Evolutionary conservation across 2,797 vertebrate species (phyloP).

Genomic region (Malacoctenus gilli): DNA sequence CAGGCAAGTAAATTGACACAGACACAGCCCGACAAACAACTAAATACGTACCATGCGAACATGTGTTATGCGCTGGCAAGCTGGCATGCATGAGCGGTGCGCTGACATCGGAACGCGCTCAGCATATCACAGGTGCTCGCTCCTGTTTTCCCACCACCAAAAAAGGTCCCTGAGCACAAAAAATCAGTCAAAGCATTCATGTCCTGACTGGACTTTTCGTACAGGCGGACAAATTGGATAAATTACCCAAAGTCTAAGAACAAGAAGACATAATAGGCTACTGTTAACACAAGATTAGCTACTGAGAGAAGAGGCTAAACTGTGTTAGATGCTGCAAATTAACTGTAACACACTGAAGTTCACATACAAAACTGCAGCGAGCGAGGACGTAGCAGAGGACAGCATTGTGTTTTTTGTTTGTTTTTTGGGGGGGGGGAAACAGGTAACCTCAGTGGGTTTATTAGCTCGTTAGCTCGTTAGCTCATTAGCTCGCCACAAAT

Average conservation of each 20-base stretch:
- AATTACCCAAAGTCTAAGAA: slow-evolving; percentile 32
- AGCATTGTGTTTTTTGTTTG: no score
- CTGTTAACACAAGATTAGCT: slow-evolving; percentile 35
- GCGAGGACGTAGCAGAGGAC: slow-evolving; percentile 16
- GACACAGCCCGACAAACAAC: slow-evolving; percentile 48
- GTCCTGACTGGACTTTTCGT: slow-evolving; percentile 29
- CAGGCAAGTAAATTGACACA: slow-evolving; percentile 56
- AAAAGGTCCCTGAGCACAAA: slow-evolving; percentile 1
- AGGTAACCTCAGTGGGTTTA: slow-evolving; percentile 69
- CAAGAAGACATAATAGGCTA: slow-evolving; percentile 33
- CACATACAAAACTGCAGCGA: slow-evolving; percentile 19
- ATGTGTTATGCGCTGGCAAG: slow-evolving; percentile 18
- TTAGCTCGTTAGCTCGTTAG: slow-evolving; percentile 80
- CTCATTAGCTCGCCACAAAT: slow-evolving; percentile 70
- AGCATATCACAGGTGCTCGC: no score
- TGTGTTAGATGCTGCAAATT: slow-evolving; percentile 51
- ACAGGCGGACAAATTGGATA: slow-evolving; percentile 44
- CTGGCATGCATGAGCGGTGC: slow-evolving; percentile 8
- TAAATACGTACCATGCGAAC: slow-evolving; percentile 42
- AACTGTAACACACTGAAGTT: slow-evolving; percentile 27
- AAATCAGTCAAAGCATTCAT: slow-evolving; percentile 11
- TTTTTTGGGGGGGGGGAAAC: slow-evolving; percentile 56
- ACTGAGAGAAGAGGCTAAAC: slow-evolving; percentile 47
- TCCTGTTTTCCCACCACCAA: slow-evolving; percentile 20
- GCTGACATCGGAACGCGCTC: no score